Percentiles rank a stretch among this genome's conserved stretches.
These are phyloP conservation scores for Cephalopholis sonnerati DNA, from an alignment of 2,113 vertebrate genomes.

Conservation along the genomic window DNA sequence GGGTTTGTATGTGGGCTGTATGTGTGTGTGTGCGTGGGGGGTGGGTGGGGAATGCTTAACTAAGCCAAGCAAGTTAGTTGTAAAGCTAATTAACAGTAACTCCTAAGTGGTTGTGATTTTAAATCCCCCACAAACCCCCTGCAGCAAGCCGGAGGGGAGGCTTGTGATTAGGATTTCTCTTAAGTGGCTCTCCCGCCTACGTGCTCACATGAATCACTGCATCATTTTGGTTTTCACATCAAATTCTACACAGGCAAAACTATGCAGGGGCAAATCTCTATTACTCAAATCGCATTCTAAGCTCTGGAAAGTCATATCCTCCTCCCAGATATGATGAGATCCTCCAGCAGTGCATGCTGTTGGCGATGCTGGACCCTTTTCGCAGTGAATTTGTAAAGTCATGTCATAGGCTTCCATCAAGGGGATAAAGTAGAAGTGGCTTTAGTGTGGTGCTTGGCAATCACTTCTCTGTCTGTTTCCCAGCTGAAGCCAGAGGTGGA, in stretches of 20 bases:
- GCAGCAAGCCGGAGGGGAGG: constrained; percentile 51
- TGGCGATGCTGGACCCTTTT: not conserved
- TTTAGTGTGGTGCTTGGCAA: constrained; percentile 56
- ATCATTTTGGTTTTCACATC: constrained; percentile 51
- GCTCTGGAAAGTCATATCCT: constrained; percentile 23
- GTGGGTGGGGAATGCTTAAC: constrained; percentile 25
- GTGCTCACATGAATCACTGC: constrained; percentile 56
- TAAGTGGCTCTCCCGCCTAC: constrained; percentile 59
- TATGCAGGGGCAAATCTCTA: constrained; percentile 28
- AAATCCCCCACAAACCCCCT: constrained; percentile 55
- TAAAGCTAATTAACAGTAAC: constrained; percentile 67
- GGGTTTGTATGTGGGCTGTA: not conserved
- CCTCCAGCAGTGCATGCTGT: constrained; percentile 2
- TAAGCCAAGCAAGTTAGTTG: constrained; percentile 49
- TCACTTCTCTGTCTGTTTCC: constrained; percentile 59
- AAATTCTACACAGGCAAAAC: constrained; percentile 26
- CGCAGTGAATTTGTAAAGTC: constrained; percentile 36
- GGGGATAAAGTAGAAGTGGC: constrained; percentile 51
- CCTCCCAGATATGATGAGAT: not conserved
- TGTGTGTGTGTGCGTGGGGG: not conserved
- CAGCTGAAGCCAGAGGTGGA: constrained; percentile 55
- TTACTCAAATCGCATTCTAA: constrained; percentile 29
- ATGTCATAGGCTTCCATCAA: constrained; percentile 56
- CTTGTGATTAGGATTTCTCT: constrained; percentile 69
- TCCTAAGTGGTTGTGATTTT: constrained; percentile 62